phyloP scores from a whole-genome alignment of 2,113 vertebrate species.

The Pseudolaguvia tuberculata region DNA sequence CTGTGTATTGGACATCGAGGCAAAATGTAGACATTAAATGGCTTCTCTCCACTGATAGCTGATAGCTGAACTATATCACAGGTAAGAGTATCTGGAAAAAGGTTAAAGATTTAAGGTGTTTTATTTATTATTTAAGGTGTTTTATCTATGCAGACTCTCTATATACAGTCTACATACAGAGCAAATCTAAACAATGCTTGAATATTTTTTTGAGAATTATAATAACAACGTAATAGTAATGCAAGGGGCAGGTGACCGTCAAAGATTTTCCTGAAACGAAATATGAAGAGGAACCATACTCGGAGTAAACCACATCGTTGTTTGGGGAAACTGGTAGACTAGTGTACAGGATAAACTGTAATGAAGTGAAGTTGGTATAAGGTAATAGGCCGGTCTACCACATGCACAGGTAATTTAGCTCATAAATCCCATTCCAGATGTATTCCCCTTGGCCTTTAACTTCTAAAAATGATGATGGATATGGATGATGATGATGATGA shows the following conservation, averaged over 20 bases:
- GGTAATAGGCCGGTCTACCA: no score
- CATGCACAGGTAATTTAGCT: no score
- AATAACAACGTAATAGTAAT: neutral
- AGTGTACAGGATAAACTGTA: no score
- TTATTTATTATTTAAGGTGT: no score
- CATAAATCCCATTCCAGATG: no score
- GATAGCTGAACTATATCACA: slow-evolving; percentile 66
- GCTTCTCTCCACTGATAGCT: slow-evolving; percentile 48
- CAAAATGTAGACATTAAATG: slow-evolving; percentile 57
- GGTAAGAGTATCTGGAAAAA: slow-evolving; percentile 38
- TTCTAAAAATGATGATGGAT: no score
- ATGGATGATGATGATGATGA: no score
- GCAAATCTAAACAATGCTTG: neutral
- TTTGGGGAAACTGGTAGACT: neutral
- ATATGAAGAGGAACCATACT: neutral
- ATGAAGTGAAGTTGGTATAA: neutral
- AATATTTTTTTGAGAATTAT: neutral
- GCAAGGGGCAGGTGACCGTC: neutral
- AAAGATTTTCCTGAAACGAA: neutral
- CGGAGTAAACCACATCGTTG: neutral
- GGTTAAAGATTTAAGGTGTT: neutral
- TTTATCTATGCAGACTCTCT: no score
- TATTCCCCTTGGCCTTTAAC: no score
- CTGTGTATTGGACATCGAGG: slow-evolving; percentile 38
- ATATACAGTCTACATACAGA: neutral